These are phyloP conservation scores for Ictidomys tridecemlineatus DNA, from an alignment of 2,113 vertebrate species.

Conservation along the genomic window DNA sequence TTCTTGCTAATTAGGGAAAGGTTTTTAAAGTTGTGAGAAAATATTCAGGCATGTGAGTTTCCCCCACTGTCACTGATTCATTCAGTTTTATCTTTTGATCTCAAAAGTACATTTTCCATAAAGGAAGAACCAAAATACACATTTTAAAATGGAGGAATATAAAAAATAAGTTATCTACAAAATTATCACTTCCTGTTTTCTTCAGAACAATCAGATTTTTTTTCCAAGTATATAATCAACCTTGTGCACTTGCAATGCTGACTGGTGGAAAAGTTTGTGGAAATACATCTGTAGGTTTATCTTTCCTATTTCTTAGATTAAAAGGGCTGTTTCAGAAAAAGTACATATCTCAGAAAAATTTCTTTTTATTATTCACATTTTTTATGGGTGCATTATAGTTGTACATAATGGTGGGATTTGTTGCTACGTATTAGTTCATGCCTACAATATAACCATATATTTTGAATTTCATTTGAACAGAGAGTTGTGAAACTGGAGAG, in stretches of 20 bases:
- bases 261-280: background rate
- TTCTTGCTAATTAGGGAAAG: background rate
- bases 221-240: background rate
- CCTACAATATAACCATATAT: too few species aligned
- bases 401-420: too few species aligned
- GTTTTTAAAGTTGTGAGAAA: constrained; percentile 38
- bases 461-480: background rate
- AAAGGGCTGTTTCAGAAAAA: background rate
- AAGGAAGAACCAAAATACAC: background rate
- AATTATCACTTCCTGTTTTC: background rate
- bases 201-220: background rate
- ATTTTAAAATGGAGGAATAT: constrained; percentile 21
- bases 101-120: constrained; percentile 6
- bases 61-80: background rate
- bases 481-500: background rate
- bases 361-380: background rate
- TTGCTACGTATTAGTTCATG: too few species aligned
- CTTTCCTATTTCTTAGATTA: too few species aligned
- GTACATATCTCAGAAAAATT: background rate
- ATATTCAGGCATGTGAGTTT: background rate
- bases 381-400: too few species aligned
- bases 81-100: background rate
- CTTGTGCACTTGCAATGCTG: background rate
- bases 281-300: background rate
- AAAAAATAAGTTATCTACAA: constrained; percentile 19